phyloP scores from a whole-genome alignment of 1,140 invertebrate genomes.

The Orussus abietinus region DNA sequence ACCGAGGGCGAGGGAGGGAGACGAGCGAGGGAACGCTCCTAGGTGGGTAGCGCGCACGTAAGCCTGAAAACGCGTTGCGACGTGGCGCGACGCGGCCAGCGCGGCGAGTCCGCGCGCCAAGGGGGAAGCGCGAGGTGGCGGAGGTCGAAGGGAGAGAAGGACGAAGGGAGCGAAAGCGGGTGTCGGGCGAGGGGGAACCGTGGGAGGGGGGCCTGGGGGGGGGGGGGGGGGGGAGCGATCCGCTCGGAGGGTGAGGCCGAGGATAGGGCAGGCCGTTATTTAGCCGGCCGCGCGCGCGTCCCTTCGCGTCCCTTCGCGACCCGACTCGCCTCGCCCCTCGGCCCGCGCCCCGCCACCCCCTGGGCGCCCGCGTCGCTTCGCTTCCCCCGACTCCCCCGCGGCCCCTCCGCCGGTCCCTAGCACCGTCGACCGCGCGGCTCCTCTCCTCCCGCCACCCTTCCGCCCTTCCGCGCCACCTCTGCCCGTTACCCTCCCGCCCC shows the following conservation, averaged over 20 bases:
- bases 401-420: conserved; percentile 10
- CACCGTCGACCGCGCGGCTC: conserved; percentile 1
- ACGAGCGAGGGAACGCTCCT: conserved; percentile 13
- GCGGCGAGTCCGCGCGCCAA: conserved; percentile 6
- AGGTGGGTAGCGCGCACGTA: conserved; percentile 27
- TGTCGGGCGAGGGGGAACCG: conserved; percentile 19
- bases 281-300: conserved; percentile 40
- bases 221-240: conserved; percentile 11
- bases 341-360: conserved; percentile 25
- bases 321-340: conserved; percentile 13
- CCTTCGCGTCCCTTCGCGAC: conserved; percentile 29
- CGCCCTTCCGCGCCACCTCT: conserved; percentile 15
- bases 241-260: conserved; percentile 18
- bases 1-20: conserved; percentile 8
- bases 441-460: conserved; percentile 9
- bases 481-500: conserved; percentile 10
- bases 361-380: conserved; percentile 25
- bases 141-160: conserved; percentile 19
- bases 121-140: conserved; percentile 15
- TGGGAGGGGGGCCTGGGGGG: conserved; percentile 11
- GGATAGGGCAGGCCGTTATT: conserved; percentile 48
- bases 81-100: no score
- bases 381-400: conserved; percentile 27
- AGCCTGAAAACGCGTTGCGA: conserved; percentile 29
- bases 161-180: conserved; percentile 12